Conservation (phyloP, 2,797 vertebrate genomes). For the Esox lucius region DNA sequence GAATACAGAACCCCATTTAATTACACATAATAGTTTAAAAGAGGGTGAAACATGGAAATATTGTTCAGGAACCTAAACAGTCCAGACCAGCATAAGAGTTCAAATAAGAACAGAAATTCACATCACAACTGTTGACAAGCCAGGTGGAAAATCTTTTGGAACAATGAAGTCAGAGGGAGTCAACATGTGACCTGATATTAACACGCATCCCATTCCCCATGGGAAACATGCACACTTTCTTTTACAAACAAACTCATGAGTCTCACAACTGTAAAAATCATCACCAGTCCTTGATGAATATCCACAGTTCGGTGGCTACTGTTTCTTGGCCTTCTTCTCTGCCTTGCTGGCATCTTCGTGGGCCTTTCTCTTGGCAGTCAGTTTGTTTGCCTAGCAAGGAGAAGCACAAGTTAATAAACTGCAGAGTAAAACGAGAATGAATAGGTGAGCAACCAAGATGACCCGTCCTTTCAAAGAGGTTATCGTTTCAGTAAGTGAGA, state of each 20-base stretch:
- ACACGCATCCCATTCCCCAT: not conserved
- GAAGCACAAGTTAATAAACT: slow-evolving; percentile 49
- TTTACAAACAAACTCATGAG: slow-evolving; percentile 5
- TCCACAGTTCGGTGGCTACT: not conserved
- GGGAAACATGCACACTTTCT: not conserved
- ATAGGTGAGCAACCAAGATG: slow-evolving; percentile 37
- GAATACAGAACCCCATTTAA: slow-evolving; percentile 32
- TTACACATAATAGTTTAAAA: slow-evolving; percentile 32
- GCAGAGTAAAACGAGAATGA: slow-evolving; percentile 7
- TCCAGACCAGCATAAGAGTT: slow-evolving; percentile 1
- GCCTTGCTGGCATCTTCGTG: slow-evolving; percentile 80
- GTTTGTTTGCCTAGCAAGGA: slow-evolving; percentile 86
- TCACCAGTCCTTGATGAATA: slow-evolving; percentile 28
- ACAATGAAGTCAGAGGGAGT: slow-evolving; percentile 2
- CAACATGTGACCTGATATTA: slow-evolving; percentile 9
- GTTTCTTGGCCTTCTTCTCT: slow-evolving; percentile 76
- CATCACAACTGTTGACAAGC: slow-evolving; percentile 14
- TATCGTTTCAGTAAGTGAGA: slow-evolving; percentile 2
- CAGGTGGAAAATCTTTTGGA: not conserved
- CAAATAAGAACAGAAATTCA: slow-evolving; percentile 27
- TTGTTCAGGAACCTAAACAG: not conserved
- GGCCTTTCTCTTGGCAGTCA: slow-evolving; percentile 91
- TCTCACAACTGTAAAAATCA: slow-evolving; percentile 30
- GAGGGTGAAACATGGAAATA: slow-evolving; percentile 13
- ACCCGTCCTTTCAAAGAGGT: not conserved